phyloP scores from a whole-genome alignment of 2,113 vertebrate genomes.

The Sceloporus tristichus region DNA sequence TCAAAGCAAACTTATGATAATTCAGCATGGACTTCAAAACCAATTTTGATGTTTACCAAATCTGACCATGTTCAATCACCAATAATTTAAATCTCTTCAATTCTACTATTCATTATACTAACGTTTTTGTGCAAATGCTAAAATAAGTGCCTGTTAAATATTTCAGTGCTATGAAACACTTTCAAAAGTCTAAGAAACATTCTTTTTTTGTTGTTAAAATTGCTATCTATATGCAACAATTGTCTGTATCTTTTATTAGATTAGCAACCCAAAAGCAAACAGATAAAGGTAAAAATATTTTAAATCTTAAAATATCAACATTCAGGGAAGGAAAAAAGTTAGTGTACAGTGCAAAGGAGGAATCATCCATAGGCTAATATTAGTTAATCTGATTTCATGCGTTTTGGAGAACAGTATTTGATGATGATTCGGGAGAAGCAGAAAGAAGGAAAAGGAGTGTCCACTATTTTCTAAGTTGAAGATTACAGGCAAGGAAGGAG shows the following conservation, averaged over 20 bases:
- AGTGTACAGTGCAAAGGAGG: slow-evolving; percentile 57
- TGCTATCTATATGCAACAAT: background rate
- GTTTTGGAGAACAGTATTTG: slow-evolving; percentile 53
- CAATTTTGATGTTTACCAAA: background rate
- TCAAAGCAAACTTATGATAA: background rate
- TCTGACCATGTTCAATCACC: background rate
- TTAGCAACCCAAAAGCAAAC: background rate
- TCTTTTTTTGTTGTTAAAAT: background rate
- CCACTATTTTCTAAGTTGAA: slow-evolving; percentile 67
- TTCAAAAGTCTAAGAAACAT: background rate
- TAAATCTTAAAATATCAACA: slow-evolving; percentile 15
- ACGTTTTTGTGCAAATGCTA: background rate
- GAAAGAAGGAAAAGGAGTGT: slow-evolving; percentile 68
- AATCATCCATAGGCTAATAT: slow-evolving; percentile 49
- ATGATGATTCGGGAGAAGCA: slow-evolving; percentile 51
- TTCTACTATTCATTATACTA: background rate
- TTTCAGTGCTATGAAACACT: background rate
- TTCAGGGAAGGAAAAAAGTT: slow-evolving; percentile 63
- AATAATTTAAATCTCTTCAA: slow-evolving; percentile 16
- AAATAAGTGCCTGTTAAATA: background rate
- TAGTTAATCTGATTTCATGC: slow-evolving; percentile 51
- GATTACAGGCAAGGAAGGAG: slow-evolving; percentile 66
- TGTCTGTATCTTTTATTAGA: slow-evolving; percentile 5
- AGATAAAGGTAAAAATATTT: slow-evolving; percentile 26
- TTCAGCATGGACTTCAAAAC: background rate